A percentile compares a stretch with the other conserved stretches of the same genome.
Evolutionary conservation across 2,888 invertebrate species (phyloP).

Genomic region (Embidobia sp.): DNA sequence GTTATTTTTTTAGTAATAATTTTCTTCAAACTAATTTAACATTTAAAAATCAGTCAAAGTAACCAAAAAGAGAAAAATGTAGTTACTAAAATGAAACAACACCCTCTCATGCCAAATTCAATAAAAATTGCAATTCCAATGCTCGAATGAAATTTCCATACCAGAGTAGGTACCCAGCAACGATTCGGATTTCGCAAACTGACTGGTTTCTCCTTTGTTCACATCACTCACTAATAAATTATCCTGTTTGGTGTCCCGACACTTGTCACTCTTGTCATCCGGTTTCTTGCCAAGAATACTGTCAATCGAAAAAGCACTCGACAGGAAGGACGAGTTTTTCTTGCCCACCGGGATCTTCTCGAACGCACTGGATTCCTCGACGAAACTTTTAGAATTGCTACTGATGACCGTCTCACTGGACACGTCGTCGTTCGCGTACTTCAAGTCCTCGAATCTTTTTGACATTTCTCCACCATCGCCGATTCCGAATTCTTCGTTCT

Average conservation of each 20-base stretch:
- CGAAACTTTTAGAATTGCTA: conserved; percentile 26
- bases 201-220: conserved; percentile 58
- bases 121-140: too few species aligned
- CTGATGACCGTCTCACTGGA: conserved; percentile 42
- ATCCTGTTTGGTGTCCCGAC: conserved; percentile 22
- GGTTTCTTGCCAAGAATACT: conserved; percentile 74
- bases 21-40: too few species aligned
- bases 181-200: conserved; percentile 68
- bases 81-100: too few species aligned
- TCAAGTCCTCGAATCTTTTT: conserved; percentile 13
- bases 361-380: conserved; percentile 36
- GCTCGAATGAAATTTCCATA: too few species aligned
- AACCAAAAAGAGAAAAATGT: too few species aligned
- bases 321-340: conserved; percentile 36
- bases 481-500: conserved; percentile 1
- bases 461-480: background rate
- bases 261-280: conserved; percentile 61
- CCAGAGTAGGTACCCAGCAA: conserved; percentile 62
- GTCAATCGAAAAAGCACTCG: conserved; percentile 78
- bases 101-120: too few species aligned
- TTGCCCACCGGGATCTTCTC: conserved; percentile 57
- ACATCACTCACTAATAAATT: conserved; percentile 62
- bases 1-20: too few species aligned
- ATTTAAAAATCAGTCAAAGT: too few species aligned
- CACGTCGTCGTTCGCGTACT: conserved; percentile 14